A percentile compares a stretch with the other conserved stretches of the same genome.
Conservation (phyloP, 2,888 invertebrate species). For the Drosophila nr. medialis region DNA sequence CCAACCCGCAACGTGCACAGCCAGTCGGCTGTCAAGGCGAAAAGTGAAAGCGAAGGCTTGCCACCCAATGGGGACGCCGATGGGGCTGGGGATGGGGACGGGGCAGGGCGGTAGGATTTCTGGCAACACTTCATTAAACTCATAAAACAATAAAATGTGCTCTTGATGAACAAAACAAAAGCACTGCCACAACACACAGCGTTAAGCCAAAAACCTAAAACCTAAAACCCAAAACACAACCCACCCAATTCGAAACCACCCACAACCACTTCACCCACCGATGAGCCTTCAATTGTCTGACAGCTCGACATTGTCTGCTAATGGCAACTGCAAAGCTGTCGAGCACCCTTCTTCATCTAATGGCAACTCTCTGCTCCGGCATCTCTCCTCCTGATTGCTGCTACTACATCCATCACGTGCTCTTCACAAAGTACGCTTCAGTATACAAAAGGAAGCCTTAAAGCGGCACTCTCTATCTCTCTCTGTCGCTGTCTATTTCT, state of each 20-base stretch:
- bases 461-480: constrained; percentile 33
- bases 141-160: constrained; percentile 78
- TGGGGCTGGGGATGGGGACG: neutral
- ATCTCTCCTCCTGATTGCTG: constrained; percentile 1
- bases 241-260: constrained; percentile 3
- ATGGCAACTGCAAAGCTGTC: constrained; percentile 55
- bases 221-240: neutral
- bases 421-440: neutral
- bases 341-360: constrained; percentile 1
- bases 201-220: neutral
- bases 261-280: constrained; percentile 21
- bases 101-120: constrained; percentile 12
- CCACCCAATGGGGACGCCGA: constrained; percentile 12
- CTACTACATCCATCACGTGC: constrained; percentile 27
- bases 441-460: constrained; percentile 42
- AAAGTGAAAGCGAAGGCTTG: constrained; percentile 77
- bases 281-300: constrained; percentile 60
- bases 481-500: neutral
- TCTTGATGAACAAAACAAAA: constrained; percentile 65
- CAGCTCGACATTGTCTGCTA: constrained; percentile 74
- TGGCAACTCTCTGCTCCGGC: neutral
- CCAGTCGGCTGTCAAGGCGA: constrained; percentile 24
- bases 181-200: constrained; percentile 10
- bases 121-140: constrained; percentile 79
- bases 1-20: neutral